These are phyloP conservation scores for Muricea muricata DNA, from an alignment of 92 coral and sea anemone species.

Conservation along the genomic window DNA sequence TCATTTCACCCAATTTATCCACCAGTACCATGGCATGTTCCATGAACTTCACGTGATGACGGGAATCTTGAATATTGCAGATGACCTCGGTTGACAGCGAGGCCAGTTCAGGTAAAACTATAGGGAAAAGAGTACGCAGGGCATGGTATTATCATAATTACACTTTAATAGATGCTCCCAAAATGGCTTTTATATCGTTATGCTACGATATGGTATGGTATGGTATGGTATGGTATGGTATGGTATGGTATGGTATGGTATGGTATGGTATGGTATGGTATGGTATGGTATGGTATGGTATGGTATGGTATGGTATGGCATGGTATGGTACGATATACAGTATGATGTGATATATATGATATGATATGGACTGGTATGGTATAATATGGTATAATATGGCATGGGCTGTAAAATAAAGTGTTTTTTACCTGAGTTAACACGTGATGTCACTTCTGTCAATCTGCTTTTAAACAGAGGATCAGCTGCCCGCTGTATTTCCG, in stretches of 20 bases:
- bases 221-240: neutral
- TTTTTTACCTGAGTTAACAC: constrained; percentile 71
- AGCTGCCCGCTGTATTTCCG: constrained; percentile 77
- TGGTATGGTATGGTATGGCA: neutral
- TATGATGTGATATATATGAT: neutral
- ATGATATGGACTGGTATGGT: neutral
- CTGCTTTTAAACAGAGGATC: constrained; percentile 90
- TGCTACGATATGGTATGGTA: neutral
- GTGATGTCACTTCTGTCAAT: constrained; percentile 61
- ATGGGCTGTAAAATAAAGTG: neutral
- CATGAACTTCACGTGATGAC: constrained; percentile 66
- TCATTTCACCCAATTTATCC: constrained; percentile 77
- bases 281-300: neutral
- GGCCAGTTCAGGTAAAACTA: constrained; percentile 78
- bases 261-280: neutral
- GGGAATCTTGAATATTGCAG: constrained; percentile 62
- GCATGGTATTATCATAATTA: neutral
- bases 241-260: neutral
- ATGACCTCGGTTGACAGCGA: constrained; percentile 71
- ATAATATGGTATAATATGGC: neutral
- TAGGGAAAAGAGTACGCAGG: neutral
- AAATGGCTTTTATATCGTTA: no score
- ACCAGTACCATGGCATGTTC: constrained; percentile 60
- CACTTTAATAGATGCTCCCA: neutral
- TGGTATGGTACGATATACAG: neutral